phyloP scores from a whole-genome alignment of 2,888 invertebrate species.

The Epinotia nisella region DNA sequence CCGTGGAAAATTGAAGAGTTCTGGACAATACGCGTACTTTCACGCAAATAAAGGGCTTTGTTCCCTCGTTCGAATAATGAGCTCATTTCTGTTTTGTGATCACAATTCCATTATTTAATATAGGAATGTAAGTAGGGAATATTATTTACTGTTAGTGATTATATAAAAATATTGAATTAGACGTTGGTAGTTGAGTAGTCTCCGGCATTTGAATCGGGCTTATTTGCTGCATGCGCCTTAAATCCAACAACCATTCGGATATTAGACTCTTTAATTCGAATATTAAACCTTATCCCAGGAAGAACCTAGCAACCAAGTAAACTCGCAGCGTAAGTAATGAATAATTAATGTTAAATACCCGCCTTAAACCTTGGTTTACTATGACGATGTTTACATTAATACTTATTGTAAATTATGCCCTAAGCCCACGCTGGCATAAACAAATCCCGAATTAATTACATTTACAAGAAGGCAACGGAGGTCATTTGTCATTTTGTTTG shows the following conservation, averaged over 20 bases:
- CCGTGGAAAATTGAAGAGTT: slow-evolving; percentile 9
- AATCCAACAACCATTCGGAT: too few relatives aligned
- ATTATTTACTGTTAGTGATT: neutral
- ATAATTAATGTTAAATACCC: neutral
- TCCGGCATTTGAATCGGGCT: neutral
- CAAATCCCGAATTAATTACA: slow-evolving; percentile 30
- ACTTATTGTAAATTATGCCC: slow-evolving; percentile 12
- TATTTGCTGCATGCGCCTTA: too few relatives aligned
- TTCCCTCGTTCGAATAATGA: neutral
- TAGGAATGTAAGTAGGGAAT: neutral
- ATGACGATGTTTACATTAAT: slow-evolving; percentile 9
- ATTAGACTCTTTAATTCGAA: too few relatives aligned
- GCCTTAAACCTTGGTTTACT: neutral
- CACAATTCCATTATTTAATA: slow-evolving; percentile 4
- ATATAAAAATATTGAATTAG: neutral
- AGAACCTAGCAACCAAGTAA: neutral
- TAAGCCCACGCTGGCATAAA: slow-evolving; percentile 11
- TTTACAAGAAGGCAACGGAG: slow-evolving; percentile 26
- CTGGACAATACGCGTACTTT: slow-evolving; percentile 13
- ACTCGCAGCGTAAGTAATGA: neutral
- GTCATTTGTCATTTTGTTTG: slow-evolving; percentile 26
- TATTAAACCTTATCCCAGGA: too few relatives aligned
- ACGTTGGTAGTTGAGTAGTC: neutral
- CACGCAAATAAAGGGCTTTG: slow-evolving; percentile 15
- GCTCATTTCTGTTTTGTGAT: slow-evolving; percentile 1